Evolutionary conservation across 2,113 vertebrate species (phyloP), one percentile per base, ranked within the genome.

Genomic region (Bos javanicus): DNA sequence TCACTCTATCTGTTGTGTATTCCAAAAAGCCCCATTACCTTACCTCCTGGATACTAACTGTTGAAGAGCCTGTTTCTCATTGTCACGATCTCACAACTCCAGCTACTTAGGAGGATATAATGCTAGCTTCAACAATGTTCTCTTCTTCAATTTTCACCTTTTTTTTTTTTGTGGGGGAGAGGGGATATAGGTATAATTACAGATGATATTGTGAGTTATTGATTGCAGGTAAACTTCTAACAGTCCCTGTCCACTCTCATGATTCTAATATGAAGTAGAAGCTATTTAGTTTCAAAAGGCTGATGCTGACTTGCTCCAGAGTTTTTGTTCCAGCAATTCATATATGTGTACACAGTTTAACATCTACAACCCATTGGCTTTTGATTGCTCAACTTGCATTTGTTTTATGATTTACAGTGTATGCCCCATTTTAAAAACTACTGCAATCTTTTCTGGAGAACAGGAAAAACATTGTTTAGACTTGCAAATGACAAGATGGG

Each of bases 11-110:
- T 90, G 46, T 57, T 88, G 86, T 98, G 36, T 39, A 48, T 95
- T 97, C 71, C 94, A 83, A 96, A 96, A 93, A 87, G 28, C 59
- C 62, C 54, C 89, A 3, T 87, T 80, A 78, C 89, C 19, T 92
- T 90, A 89, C 91, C 96, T 46, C 60, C 92, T 87, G 95, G 76
- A 93, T 50, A 94, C 56, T 2, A 2, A 62, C 88, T 87, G 86
- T 90, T 52, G 39, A 84, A 80, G 87, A 95, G 46, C 30, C 83
- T 84, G 39, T 74, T 95, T 97, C 50, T 97, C 67, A 84, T 83
- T 96, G 50, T 90, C 36, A 67, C 57, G 59, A 87, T 87, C 48
- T 86, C 71, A 94, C 52, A 95, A 89, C 59, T 91, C 17, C 21
- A 95, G 93, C 88, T 88, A 88, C 62, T 86, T 91, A 36, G 59